Evolutionary conservation across 2,797 vertebrate species (phyloP), one percentile per base, ranked within the genome.

Genomic region (Eidolon dupreanum): DNA sequence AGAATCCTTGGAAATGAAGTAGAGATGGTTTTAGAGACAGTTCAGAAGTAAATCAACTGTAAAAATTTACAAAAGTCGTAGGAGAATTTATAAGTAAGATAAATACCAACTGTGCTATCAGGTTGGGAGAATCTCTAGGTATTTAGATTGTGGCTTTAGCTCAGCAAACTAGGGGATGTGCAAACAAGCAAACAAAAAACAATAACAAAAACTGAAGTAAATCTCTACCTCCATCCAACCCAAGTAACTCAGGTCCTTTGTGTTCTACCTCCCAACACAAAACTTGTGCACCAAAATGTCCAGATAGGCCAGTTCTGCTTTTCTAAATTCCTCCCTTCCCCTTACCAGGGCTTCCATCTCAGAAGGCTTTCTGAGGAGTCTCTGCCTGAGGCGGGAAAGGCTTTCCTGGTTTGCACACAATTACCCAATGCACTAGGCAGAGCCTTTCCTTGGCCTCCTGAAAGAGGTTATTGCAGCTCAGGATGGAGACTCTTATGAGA

Each of bases 401-500:
- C 24, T 70, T 70, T 63, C n/a, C 53, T 17, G 24, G 3, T 57
- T 57, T 71, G n/a, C 22, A 33, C 20, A 73, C 17, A 36, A 19
- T 84, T 26, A 17, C 13, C n/a, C 10, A 19, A 2, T 26, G 19
- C 10, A 0, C 24, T 16, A 43, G 41, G 26, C n/a, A 41, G 46
- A 65, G 33, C 17, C 46, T 71, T 55, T 51, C n/a, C 28, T 65
- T 3, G 7, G 46, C 9, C 2, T 2, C 28, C 26, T 59, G 38
- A 55, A 94, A 92, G 38, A 78, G 46, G 31, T 77, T 24, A 1
- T n/a, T 53, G 17, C 15, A 41, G 15, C 57, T 28, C 5, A 53
- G 12, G 31, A 26, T 16, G 43, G 31, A 1, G 5, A 38, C 13
- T 19, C 1, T 26, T 31, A 8, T 1, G 6, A n/a, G 38, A 3